Evolutionary conservation across 2,113 vertebrate genomes (phyloP).

Genomic region (Burhinus oedicnemus): DNA sequence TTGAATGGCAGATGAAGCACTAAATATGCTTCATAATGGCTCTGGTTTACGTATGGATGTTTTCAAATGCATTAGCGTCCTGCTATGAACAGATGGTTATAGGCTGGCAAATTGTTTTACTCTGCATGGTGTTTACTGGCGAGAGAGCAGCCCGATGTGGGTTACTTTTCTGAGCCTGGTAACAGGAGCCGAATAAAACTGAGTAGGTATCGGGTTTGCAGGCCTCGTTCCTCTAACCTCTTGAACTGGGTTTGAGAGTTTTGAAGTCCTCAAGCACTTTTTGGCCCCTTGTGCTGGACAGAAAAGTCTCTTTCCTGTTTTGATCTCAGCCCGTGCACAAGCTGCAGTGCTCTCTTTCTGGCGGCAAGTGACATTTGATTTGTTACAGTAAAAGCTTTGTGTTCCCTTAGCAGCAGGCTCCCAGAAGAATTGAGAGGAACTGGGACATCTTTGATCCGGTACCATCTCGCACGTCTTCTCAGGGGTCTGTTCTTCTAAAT

Average conservation of each 20-base stretch:
- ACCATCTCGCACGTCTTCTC: background rate
- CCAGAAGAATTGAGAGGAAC: background rate
- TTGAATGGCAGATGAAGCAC: slow-evolving; percentile 47
- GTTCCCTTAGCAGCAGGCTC: background rate
- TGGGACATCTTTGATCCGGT: background rate
- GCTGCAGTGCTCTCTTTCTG: background rate
- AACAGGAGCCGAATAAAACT: background rate
- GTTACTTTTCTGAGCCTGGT: background rate
- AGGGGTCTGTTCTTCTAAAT: background rate
- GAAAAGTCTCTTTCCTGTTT: background rate
- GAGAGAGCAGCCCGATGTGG: background rate
- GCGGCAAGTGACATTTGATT: background rate
- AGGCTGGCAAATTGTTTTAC: background rate
- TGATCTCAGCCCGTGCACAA: background rate
- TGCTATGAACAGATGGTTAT: slow-evolving; percentile 48
- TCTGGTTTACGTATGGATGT: slow-evolving; percentile 25
- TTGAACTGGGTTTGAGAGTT: background rate
- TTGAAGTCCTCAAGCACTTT: background rate
- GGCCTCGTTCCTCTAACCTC: background rate
- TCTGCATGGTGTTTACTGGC: background rate
- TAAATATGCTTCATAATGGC: slow-evolving; percentile 40
- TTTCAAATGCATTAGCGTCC: slow-evolving; percentile 36
- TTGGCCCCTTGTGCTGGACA: background rate
- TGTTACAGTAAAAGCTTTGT: background rate
- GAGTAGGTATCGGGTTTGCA: background rate